Evolutionary conservation across 2,797 vertebrate genomes (phyloP), one percentile per base, ranked within the genome.

Genomic region (Podarcis siculus): DNA sequence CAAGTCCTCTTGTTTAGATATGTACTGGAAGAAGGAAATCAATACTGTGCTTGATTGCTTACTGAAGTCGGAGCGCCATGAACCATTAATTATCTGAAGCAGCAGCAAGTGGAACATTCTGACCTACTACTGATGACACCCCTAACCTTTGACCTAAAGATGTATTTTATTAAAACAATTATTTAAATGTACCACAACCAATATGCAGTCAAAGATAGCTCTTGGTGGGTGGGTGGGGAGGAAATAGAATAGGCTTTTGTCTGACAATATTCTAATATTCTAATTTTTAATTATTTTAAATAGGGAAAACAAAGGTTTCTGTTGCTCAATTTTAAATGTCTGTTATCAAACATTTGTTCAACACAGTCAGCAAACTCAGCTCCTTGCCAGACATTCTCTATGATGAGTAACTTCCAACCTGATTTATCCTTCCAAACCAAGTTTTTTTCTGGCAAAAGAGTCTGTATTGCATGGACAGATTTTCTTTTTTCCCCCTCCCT

Each of bases 151-250:
- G 96, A 96, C 95, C 95, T 97, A 97, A 97, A 97, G 95, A 97
- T 97, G 96, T 97, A 97, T 97, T 97, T 97, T 97, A 97, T 97
- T 97, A 97, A 97, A 97, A 96, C 93, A 95, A 94, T 97, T 97
- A 97, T 97, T 97, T 97, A 97, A 97, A 94, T 96, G 93, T 97
- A 97, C 95, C 93, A 95, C 96, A 95, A 95, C 94, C 96, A 97
- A 96, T 96, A 97, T 95, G 93, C 96, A 97, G 97, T 95, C 96
- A 97, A 95, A 95, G 92, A 95, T 96, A 97, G 94, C 91, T 97
- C 94, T 96, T 96, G 97, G 96, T 94, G 39, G n/a, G 45, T 32
- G 32, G n/a, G 32, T 6, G 19, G 2, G 95, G 96, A 95, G 8
- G n/a, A 97, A 95, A 94, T 97, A 97, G 96, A 95, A 93, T 97